Conservation (phyloP, 1,140 invertebrate genomes). For the Caenorhabditis latens region DNA sequence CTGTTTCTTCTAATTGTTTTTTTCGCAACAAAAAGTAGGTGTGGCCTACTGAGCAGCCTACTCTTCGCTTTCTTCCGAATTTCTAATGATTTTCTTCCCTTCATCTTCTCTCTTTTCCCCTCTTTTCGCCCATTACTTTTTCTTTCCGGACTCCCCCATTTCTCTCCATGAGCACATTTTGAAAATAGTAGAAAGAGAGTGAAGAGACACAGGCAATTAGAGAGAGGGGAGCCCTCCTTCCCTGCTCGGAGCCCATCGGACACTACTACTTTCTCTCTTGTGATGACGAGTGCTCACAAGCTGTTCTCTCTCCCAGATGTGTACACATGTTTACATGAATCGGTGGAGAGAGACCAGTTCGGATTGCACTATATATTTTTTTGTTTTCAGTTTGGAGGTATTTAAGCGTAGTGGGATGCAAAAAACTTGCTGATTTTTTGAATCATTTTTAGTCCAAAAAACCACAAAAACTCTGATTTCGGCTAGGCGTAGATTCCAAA, state of each 20-base stretch:
- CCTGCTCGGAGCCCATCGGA: neutral
- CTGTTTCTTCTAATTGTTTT: too few species aligned
- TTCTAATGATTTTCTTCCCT: constrained; percentile 16
- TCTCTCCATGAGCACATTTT: neutral
- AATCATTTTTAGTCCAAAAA: neutral
- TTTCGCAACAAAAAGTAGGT: neutral
- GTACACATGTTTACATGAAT: constrained; percentile 24
- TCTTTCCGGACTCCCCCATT: neutral
- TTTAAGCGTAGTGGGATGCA: too few species aligned
- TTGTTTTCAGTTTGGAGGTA: too few species aligned
- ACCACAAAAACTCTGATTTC: neutral
- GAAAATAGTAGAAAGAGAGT: neutral
- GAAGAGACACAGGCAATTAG: neutral
- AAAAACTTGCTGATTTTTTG: too few species aligned
- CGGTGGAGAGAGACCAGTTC: neutral
- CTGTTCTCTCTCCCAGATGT: neutral
- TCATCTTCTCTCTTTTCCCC: neutral
- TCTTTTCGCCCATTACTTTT: neutral
- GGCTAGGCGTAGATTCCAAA: too few species aligned
- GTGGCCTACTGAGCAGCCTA: neutral
- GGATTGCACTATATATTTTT: neutral
- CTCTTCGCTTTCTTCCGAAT: neutral
- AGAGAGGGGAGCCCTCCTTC: neutral
- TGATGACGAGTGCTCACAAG: neutral
- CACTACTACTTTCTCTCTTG: constrained; percentile 22